Base-by-base conservation (phyloP, 2,888 invertebrate species). In the Polydrusus pterygomalis region DNA sequence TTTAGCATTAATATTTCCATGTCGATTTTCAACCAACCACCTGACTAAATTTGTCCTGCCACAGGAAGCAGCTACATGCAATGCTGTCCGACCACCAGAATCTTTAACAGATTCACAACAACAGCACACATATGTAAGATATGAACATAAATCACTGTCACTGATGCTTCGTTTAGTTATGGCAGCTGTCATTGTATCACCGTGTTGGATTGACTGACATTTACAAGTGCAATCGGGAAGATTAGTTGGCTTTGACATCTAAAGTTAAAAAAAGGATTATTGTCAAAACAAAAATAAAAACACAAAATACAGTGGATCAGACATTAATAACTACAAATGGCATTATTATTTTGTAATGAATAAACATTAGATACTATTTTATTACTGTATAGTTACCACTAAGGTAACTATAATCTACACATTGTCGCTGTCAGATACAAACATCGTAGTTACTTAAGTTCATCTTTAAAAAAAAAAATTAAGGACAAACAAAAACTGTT, bases 11-110 rank as follows among this genome's bases (percentile, higher is more conserved):
- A 92, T 88, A 70, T 93, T 92, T 0, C 92, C 92, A 74, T 89
- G 87, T 62, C 86, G 87, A 80, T 92, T 91, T 62, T 91, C 90
- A 0, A 94, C 83, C 0, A 97, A 88, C 96, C 96, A 96, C 82
- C 92, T 91, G 80, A 94, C 90, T 17, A 96, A 88, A 43, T 90
- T 88, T 45, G 89, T 88, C 78, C 93, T 90, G 0, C 94, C 95
- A 80, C 93, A 92, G 0, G 95, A 93, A 0, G 95, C 93, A 0
- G 95, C 92, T 86, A 95, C 89, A 85, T 96, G 96, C 13, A 96
- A 89, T 0, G 94, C 92, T 25, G 93, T 93, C n/a, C 95, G 91
- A 9, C 96, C 96, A 88, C 85, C 80, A 38, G 83, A 81, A 84
- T 90, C 90, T 58, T 82, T 83, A 1, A 88, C 87, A 45, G 86